phyloP scores from a whole-genome alignment of 2,888 invertebrate species.

The Dryomyza anilis region DNA sequence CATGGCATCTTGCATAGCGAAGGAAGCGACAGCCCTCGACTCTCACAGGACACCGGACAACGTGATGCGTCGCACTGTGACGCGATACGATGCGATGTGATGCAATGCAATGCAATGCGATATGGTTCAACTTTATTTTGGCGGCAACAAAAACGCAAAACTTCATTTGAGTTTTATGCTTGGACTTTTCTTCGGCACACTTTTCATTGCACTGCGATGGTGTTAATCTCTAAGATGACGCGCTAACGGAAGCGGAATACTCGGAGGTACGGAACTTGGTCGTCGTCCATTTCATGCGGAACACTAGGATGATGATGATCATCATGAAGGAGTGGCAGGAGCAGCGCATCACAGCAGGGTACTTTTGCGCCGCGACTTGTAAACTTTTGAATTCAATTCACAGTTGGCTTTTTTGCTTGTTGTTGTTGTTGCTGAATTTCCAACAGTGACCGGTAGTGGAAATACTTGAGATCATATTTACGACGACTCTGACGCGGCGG shows the following conservation, averaged over 20 bases:
- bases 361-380: no score
- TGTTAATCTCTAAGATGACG: constrained; percentile 26
- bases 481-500: no score
- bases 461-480: constrained; percentile 15
- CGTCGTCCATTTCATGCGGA: no score
- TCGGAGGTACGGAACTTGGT: neutral
- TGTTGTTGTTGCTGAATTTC: neutral
- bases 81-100: constrained; percentile 6
- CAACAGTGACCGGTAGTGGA: constrained; percentile 8
- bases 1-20: no score
- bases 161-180: neutral
- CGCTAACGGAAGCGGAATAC: constrained; percentile 19
- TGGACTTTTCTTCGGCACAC: no score
- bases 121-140: no score
- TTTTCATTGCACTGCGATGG: constrained; percentile 12
- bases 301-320: no score
- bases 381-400: constrained; percentile 33
- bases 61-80: neutral
- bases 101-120: neutral
- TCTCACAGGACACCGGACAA: constrained; percentile 1
- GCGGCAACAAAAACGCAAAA: no score
- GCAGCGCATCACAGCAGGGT: constrained; percentile 6
- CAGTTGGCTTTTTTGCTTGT: constrained; percentile 22
- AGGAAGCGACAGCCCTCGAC: constrained; percentile 18
- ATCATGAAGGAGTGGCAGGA: no score